A percentile compares a stretch with the other conserved stretches of the same genome.
Conservation (phyloP, 1,140 invertebrate species). For the Brachystomella parvula region DNA sequence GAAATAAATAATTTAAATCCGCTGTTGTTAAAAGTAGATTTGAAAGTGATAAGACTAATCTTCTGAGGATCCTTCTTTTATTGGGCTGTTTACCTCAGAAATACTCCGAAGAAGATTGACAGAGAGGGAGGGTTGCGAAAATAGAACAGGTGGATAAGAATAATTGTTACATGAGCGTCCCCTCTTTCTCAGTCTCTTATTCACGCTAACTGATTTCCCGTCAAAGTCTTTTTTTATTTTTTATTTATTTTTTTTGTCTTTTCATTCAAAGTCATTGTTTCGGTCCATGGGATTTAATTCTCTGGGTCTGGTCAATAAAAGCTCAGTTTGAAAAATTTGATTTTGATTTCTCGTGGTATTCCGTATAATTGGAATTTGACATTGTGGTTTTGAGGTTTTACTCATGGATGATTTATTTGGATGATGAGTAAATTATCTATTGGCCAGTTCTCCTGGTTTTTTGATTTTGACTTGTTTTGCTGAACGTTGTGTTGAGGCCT, state of each 20-base stretch:
- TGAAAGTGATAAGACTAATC: neutral
- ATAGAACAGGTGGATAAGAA: too few species aligned
- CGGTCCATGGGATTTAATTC: constrained; percentile 28
- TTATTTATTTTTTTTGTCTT: constrained; percentile 25
- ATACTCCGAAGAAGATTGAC: constrained; percentile 15
- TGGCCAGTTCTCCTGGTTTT: too few species aligned
- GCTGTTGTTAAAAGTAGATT: neutral
- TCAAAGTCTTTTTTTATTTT: constrained; percentile 20
- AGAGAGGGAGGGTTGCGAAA: constrained; percentile 11
- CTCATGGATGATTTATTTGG: too few species aligned
- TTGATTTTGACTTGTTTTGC: too few species aligned
- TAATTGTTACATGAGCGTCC: constrained; percentile 1
- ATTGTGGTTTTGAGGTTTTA: too few species aligned
- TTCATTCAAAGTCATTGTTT: constrained; percentile 20
- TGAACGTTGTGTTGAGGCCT: too few species aligned
- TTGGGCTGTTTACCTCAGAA: constrained; percentile 10
- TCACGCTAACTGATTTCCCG: constrained; percentile 33
- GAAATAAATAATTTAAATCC: too few species aligned
- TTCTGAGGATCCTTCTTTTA: constrained; percentile 12
- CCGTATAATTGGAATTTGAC: too few species aligned
- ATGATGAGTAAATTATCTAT: too few species aligned
- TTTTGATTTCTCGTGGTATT: too few species aligned
- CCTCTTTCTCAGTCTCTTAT: constrained; percentile 7
- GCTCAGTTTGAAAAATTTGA: neutral
- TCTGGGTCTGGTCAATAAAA: neutral